These are phyloP conservation scores for Grammomys dolichurus DNA, from an alignment of 2,113 vertebrate species.

Conservation along the genomic window DNA sequence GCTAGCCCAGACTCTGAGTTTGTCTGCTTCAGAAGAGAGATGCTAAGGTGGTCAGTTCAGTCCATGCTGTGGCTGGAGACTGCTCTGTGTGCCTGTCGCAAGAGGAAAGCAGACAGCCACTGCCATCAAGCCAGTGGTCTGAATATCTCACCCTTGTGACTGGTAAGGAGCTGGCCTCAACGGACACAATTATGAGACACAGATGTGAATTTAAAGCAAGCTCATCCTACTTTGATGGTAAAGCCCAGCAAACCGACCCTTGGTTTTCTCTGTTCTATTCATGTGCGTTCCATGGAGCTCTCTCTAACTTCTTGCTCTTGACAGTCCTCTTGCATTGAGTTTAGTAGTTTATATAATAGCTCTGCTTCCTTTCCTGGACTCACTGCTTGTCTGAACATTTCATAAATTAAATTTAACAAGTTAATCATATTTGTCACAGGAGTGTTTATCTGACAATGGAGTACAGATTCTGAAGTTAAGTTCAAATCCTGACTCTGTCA, in stretches of 20 bases:
- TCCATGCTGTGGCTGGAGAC: not conserved
- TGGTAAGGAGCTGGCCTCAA: not conserved
- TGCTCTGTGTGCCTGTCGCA: not conserved
- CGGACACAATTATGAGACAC: not conserved
- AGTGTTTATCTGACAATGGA: not conserved
- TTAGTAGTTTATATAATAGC: not conserved
- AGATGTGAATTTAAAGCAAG: not conserved
- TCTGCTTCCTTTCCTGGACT: not conserved
- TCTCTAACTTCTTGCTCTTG: not conserved
- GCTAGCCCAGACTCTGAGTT: not conserved
- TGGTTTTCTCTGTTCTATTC: not conserved
- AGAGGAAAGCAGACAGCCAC: not conserved
- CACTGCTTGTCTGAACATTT: not conserved
- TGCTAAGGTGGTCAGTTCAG: not conserved
- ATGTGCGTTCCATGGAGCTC: not conserved
- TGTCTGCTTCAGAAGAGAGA: not conserved
- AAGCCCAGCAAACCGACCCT: not conserved
- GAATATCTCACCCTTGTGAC: not conserved
- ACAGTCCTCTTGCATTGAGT: not conserved
- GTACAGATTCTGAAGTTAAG: not conserved
- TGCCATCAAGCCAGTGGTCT: not conserved
- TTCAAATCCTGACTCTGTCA: constrained; percentile 13
- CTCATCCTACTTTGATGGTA: not conserved
- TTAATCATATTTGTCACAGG: not conserved
- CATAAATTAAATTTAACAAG: not conserved